These are phyloP conservation scores for Gymnogyps californianus DNA, from an alignment of 2,113 vertebrate species.

Conservation along the genomic window DNA sequence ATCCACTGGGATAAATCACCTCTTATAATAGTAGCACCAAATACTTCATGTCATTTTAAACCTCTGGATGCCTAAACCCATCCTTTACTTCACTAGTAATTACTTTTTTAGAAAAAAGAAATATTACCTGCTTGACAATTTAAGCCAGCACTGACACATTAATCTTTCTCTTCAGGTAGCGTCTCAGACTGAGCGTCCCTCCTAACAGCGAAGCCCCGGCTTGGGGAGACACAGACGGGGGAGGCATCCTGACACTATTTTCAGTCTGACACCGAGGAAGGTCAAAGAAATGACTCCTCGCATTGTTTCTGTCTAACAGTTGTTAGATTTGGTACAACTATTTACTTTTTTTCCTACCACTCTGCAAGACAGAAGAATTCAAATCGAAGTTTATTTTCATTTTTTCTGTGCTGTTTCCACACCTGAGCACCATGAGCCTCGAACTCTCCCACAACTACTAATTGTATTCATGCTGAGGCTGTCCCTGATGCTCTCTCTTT, in stretches of 20 bases:
- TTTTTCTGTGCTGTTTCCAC: not conserved
- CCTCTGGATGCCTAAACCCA: slow-evolving; percentile 24
- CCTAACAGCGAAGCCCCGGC: not conserved
- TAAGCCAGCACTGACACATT: slow-evolving; percentile 48
- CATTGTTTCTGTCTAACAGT: not conserved
- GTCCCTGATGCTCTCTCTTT: not conserved
- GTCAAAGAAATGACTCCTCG: not conserved
- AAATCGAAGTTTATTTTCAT: not conserved
- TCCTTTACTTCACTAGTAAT: slow-evolving; percentile 59
- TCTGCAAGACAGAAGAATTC: not conserved
- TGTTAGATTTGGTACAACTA: not conserved
- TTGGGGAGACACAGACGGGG: not conserved
- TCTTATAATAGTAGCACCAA: slow-evolving; percentile 45
- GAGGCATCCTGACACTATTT: not conserved
- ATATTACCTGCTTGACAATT: slow-evolving; percentile 44
- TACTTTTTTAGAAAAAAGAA: slow-evolving; percentile 53
- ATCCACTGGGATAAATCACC: slow-evolving; percentile 49
- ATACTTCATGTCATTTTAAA: slow-evolving; percentile 66
- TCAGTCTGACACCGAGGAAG: not conserved
- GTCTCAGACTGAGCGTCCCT: not conserved
- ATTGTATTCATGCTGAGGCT: not conserved
- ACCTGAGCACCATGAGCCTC: not conserved
- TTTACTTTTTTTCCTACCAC: not conserved
- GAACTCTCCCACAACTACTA: not conserved
- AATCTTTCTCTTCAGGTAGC: slow-evolving; percentile 33